Evolutionary conservation across 2,113 vertebrate genomes (phyloP), one percentile per base, ranked within the genome.

Genomic region (Numida meleagris): DNA sequence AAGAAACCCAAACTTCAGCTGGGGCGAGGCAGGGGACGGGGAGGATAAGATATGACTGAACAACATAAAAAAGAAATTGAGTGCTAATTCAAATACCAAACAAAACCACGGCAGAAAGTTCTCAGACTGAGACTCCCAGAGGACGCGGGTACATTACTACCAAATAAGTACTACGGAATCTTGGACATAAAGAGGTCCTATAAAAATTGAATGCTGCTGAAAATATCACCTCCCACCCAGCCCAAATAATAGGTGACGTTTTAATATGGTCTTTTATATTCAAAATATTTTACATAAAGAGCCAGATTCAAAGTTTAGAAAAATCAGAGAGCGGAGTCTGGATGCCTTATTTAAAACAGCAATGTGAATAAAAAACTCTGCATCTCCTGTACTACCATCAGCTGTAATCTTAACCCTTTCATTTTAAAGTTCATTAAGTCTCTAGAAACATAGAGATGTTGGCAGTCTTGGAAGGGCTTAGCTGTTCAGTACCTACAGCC

Each of bases 21-120:
- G 42, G 55, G 33, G 16, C 14, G 45, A 21, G 21, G 50, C 13
- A 8, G 9, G 42, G 6, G 18, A 58, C 31, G 6, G 55, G 33
- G 55, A 53, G 33, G 31, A 57, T 58, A 58, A 58, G 3, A 42
- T 68, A 29, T 73, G 88, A 88, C 71, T 91, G 27, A 81, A 66
- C 76, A 90, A 81, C 61, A 92, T 40, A 82, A 77, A 95, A 87
- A 63, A 80, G 76, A 92, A 95, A 94, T 29, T 90, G 81, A 94
- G 92, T 94, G 72, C 74, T 92, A 82, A 79, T 96, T 97, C 87
- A 97, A 97, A 97, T 97, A 95, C 92, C 62, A 6, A 93, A 82
- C 66, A 89, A 97, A 97, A 96, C 82, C 82, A 93, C 36, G 42
- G 91, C 88, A 94, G 92, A 94, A 66, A 91, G 70, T 95, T 96